Evolutionary conservation across 2,113 vertebrate genomes (phyloP).

Genomic region (Dasyprocta punctata): DNA sequence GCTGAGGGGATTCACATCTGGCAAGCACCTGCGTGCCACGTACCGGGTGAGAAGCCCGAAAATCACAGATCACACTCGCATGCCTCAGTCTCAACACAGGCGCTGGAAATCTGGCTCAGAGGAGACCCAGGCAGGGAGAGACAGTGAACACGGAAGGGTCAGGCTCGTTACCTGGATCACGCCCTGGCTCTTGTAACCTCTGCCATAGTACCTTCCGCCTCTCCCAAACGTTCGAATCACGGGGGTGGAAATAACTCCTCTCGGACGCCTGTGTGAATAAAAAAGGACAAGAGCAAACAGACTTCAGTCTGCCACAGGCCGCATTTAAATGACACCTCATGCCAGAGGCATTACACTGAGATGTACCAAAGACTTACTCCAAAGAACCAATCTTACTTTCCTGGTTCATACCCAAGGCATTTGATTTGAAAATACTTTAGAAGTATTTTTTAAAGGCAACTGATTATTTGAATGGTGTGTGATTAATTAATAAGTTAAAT

Average conservation of each 20-base stretch:
- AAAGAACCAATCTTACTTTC: not conserved
- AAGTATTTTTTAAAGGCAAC: not conserved
- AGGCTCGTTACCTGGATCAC: slow-evolving; percentile 92
- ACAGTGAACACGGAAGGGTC: not conserved
- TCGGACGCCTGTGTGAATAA: slow-evolving; percentile 87
- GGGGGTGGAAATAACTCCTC: slow-evolving; percentile 96
- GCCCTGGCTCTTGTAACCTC: slow-evolving; percentile 94
- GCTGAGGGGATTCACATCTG: not conserved
- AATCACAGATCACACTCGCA: not conserved
- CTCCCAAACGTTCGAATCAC: slow-evolving; percentile 95
- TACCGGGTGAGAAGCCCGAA: not conserved
- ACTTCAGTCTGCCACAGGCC: not conserved
- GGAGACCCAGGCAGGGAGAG: not conserved
- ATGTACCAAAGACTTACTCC: not conserved
- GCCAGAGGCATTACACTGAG: not conserved
- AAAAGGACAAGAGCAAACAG: slow-evolving; percentile 65
- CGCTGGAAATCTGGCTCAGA: not conserved
- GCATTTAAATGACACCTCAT: not conserved
- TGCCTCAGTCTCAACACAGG: not conserved
- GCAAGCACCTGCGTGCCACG: not conserved
- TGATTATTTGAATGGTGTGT: not conserved
- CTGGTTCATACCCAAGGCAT: not conserved
- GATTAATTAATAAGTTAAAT: slow-evolving; percentile 13
- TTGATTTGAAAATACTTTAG: slow-evolving; percentile 37
- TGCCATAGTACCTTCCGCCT: slow-evolving; percentile 91